Conservation (phyloP, 2,797 vertebrate genomes). For the Heliangelus exortis region DNA sequence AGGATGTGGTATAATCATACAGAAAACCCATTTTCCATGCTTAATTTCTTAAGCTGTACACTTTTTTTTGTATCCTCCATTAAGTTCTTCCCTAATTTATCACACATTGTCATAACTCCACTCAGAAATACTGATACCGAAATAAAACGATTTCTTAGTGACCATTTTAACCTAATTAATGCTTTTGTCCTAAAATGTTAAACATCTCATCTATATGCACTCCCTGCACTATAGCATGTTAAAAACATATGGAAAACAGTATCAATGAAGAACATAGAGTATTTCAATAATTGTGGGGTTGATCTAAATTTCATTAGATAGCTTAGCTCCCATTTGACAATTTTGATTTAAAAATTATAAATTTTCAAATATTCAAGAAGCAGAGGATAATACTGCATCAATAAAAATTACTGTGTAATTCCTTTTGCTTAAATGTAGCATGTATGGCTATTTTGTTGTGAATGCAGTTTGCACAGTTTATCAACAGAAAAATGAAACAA, state of each 20-base stretch:
- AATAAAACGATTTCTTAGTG: slow-evolving; percentile 34
- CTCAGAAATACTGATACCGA: slow-evolving; percentile 24
- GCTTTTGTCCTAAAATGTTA: slow-evolving; percentile 22
- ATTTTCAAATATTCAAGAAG: not conserved
- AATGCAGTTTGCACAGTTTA: slow-evolving; percentile 73
- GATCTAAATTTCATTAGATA: not conserved
- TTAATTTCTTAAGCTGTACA: slow-evolving; percentile 31
- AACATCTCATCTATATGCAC: slow-evolving; percentile 27
- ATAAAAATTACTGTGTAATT: slow-evolving; percentile 72
- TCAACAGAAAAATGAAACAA: slow-evolving; percentile 63
- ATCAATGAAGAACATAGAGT: slow-evolving; percentile 27
- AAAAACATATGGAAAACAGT: slow-evolving; percentile 38
- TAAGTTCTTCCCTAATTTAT: slow-evolving; percentile 46
- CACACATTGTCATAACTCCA: not conserved
- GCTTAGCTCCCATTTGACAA: not conserved
- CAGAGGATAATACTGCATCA: slow-evolving; percentile 74
- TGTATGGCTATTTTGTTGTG: slow-evolving; percentile 64
- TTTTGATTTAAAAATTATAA: not conserved
- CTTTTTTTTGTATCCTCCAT: slow-evolving; percentile 11
- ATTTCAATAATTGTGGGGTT: not conserved
- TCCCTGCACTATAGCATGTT: slow-evolving; percentile 41
- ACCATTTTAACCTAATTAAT: slow-evolving; percentile 47
- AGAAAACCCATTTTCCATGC: slow-evolving; percentile 48
- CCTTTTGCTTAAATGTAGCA: slow-evolving; percentile 67
- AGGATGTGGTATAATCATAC: slow-evolving; percentile 78